phyloP scores from a whole-genome alignment of 2,888 invertebrate species.

The Megastigmus dorsalis region DNA sequence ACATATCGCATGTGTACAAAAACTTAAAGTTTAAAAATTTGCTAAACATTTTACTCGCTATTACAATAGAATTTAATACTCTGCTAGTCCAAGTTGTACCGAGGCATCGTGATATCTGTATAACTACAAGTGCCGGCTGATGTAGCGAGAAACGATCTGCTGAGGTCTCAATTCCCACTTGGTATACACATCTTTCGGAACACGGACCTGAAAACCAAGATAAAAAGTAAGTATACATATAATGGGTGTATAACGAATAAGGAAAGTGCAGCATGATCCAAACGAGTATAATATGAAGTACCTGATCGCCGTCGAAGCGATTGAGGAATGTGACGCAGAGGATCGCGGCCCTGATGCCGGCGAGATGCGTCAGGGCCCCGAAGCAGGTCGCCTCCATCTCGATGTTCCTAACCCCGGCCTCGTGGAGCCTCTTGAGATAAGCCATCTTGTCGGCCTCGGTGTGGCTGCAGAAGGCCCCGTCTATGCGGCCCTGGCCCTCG shows the following conservation, averaged over 20 bases:
- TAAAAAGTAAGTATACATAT: not conserved
- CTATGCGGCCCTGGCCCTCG: conserved; percentile 94
- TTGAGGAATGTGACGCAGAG: conserved; percentile 93
- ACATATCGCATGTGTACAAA: too few relatives aligned
- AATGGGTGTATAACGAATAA: not conserved
- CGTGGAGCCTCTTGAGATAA: conserved; percentile 84
- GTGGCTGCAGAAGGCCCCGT: conserved; percentile 96
- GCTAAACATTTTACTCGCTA: too few relatives aligned
- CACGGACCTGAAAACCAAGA: conserved; percentile 82
- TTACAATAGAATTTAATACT: too few relatives aligned
- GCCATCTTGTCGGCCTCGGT: conserved; percentile 88
- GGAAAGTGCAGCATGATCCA: too few relatives aligned
- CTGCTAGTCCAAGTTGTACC: too few relatives aligned
- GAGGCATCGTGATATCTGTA: too few relatives aligned
- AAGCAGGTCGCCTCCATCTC: conserved; percentile 97
- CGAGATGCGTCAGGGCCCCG: conserved; percentile 91
- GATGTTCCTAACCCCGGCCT: conserved; percentile 90
- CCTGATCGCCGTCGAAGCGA: conserved; percentile 92
- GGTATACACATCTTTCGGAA: conserved; percentile 87
- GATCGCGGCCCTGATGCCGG: conserved; percentile 91
- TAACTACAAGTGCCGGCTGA: conserved; percentile 77
- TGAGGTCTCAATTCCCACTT: conserved; percentile 93
- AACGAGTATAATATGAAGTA: too few relatives aligned
- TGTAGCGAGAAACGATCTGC: conserved; percentile 85
- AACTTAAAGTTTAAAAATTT: too few relatives aligned